These are phyloP conservation scores for Chouioia cunea DNA, from an alignment of 2,888 invertebrate genomes.

Conservation along the genomic window DNA sequence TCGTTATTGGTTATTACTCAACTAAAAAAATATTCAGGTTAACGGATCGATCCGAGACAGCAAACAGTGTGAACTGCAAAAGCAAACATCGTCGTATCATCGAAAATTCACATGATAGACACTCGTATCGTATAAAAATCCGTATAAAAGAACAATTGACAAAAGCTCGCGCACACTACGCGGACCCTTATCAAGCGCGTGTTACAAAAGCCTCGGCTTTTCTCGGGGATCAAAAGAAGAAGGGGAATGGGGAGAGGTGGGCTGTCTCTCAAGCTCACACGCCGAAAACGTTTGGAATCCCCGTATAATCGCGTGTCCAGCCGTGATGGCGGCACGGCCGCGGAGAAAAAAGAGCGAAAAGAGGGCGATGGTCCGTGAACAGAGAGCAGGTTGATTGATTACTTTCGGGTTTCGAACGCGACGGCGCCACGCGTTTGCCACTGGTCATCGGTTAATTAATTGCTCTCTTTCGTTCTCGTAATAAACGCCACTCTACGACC, in stretches of 20 bases:
- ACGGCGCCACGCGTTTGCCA: background rate
- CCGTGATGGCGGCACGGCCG: no score
- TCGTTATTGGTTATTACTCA: no score
- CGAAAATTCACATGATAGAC: no score
- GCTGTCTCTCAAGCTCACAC: background rate
- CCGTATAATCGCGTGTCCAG: background rate
- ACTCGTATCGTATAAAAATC: no score
- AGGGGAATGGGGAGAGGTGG: background rate
- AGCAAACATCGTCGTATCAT: no score
- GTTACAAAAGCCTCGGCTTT: background rate
- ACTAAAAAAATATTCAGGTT: no score
- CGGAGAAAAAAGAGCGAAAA: background rate
- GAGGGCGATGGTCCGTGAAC: slow-evolving; percentile 19
- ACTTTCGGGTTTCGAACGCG: slow-evolving; percentile 19
- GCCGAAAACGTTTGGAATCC: background rate
- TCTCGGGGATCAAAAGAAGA: background rate
- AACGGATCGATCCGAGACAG: no score
- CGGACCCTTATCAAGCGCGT: background rate
- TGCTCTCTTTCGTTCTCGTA: background rate
- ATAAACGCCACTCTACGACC: slow-evolving; percentile 16
- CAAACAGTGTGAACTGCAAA: no score
- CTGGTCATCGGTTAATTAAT: slow-evolving; percentile 40
- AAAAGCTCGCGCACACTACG: no score
- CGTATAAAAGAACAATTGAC: no score
- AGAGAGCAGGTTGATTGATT: slow-evolving; percentile 27